A percentile compares a stretch with the other conserved stretches of the same genome.
Conservation (phyloP, 2,797 vertebrate species). For the Diceros bicornis region DNA sequence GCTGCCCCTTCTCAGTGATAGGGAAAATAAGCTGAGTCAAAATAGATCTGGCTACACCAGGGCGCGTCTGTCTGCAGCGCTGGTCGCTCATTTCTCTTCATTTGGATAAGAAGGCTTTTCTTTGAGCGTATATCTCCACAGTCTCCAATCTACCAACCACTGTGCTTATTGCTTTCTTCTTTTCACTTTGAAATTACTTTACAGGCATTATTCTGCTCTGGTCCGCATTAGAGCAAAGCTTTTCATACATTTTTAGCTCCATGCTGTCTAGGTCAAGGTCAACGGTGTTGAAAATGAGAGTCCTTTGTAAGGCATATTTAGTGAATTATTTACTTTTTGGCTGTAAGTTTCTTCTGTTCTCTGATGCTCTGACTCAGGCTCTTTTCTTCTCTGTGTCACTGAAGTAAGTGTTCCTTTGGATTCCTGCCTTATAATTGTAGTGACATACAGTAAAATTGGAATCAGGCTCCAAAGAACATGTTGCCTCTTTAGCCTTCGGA, state of each 20-base stretch:
- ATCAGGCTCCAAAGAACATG: background rate
- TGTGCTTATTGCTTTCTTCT: conserved; percentile 85
- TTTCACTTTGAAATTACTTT: conserved; percentile 85
- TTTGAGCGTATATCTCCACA: conserved; percentile 84
- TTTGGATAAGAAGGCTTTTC: conserved; percentile 84
- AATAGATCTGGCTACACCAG: conserved; percentile 77
- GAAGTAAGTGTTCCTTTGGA: background rate
- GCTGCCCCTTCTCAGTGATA: conserved; percentile 82
- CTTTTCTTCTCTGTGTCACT: background rate
- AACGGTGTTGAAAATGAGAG: conserved; percentile 72
- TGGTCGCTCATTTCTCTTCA: conserved; percentile 88
- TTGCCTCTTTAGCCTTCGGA: accelerated
- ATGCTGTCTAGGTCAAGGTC: conserved; percentile 76
- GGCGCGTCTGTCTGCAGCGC: conserved; percentile 59
- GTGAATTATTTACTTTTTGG: conserved; percentile 64
- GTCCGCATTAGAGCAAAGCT: conserved; percentile 28
- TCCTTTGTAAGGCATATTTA: background rate
- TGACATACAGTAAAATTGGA: background rate
- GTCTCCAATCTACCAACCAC: conserved; percentile 84
- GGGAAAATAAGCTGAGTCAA: conserved; percentile 85
- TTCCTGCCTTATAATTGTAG: background rate
- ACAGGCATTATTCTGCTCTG: conserved; percentile 68
- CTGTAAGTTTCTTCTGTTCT: background rate
- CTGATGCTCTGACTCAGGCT: background rate
- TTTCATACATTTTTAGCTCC: conserved; percentile 36